Conservation (phyloP, 2,797 vertebrate species). For the Myotis planiceps region DNA sequence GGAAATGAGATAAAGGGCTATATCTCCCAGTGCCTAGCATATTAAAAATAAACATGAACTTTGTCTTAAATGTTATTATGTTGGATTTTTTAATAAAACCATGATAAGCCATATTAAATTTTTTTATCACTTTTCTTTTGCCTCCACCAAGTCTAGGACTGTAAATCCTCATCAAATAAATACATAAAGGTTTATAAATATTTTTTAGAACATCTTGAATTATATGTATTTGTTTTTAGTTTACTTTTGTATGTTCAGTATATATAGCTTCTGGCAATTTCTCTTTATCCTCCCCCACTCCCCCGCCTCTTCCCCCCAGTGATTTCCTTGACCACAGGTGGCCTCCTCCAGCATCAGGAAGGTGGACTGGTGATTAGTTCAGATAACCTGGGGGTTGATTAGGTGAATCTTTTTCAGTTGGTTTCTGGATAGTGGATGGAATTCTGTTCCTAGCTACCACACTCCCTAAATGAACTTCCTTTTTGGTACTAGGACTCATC, state of each 20-base stretch:
- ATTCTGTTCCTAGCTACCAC: background rate
- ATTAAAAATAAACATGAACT: constrained; percentile 74
- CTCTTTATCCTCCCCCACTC: background rate
- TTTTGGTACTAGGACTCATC: background rate
- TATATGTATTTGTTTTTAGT: background rate
- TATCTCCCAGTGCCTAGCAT: background rate
- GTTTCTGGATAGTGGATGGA: background rate
- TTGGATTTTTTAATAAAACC: constrained; percentile 39
- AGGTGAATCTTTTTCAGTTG: background rate
- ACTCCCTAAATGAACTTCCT: background rate
- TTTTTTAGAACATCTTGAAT: background rate
- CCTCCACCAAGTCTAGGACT: constrained; percentile 44
- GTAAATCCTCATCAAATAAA: constrained; percentile 24
- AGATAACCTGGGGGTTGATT: background rate
- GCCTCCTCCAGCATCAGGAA: background rate
- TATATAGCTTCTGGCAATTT: background rate
- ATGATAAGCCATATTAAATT: constrained; percentile 52
- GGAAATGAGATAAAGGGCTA: constrained; percentile 11
- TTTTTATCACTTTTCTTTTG: background rate
- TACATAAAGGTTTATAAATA: background rate
- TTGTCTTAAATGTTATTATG: constrained; percentile 52
- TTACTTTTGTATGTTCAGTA: background rate
- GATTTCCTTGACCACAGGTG: background rate
- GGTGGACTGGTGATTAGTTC: background rate
- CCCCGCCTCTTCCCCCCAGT: accelerated